phyloP scores from a whole-genome alignment of 2,113 vertebrate genomes.

The Capra hircus region DNA sequence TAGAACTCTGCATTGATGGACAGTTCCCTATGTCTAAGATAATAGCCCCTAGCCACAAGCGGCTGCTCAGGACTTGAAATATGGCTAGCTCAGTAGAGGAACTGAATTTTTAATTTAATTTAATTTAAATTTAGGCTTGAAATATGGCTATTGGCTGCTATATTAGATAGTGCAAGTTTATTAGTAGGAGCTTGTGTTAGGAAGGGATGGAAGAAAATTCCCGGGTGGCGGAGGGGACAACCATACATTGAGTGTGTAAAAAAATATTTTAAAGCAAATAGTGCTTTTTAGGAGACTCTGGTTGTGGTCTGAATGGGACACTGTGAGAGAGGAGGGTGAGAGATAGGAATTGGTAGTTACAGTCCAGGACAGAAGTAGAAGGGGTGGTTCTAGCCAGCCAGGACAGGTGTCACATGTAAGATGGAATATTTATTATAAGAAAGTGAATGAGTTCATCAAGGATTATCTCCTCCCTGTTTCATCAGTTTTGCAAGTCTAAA shows the following conservation, averaged over 20 bases:
- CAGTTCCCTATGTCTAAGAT: neutral
- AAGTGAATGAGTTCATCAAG: neutral
- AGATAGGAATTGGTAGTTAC: neutral
- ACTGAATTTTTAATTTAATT: neutral
- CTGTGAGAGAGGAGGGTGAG: too few species aligned
- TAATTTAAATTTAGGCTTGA: neutral
- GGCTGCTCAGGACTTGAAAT: neutral
- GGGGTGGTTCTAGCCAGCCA: neutral
- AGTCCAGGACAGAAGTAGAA: neutral
- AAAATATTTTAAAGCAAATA: neutral
- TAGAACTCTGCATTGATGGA: neutral
- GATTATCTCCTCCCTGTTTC: neutral
- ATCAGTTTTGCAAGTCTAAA: neutral
- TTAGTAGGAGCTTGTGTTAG: neutral
- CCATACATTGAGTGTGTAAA: neutral
- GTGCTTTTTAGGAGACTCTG: neutral
- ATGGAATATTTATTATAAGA: neutral
- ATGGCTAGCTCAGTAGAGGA: neutral
- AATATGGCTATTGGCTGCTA: neutral
- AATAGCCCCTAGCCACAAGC: neutral
- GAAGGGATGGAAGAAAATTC: neutral
- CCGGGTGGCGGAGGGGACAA: too few species aligned
- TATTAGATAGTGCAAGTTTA: neutral
- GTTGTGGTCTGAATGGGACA: neutral
- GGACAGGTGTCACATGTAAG: neutral